Conservation (phyloP, 2,888 invertebrate species). For the Sycophila texana region DNA sequence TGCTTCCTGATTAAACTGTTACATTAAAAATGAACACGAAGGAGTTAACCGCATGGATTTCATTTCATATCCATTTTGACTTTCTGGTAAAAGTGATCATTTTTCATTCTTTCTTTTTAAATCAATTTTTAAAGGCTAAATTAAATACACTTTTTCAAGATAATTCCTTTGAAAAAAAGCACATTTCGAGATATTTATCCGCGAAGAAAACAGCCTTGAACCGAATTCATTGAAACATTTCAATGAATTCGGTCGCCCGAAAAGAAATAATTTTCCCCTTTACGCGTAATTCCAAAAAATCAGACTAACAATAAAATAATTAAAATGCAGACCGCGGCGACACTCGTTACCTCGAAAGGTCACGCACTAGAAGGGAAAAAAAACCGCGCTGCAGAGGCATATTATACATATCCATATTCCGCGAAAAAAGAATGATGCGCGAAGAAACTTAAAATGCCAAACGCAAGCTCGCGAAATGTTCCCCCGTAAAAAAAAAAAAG, state of each 20-base stretch:
- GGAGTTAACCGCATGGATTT: no score
- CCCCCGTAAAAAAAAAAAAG: conserved; percentile 11
- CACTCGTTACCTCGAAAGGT: background rate
- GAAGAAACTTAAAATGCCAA: conserved; percentile 46
- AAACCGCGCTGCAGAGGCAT: background rate
- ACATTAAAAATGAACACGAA: no score
- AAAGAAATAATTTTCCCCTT: background rate
- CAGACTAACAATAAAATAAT: background rate
- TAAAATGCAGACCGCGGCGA: background rate
- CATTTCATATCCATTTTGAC: no score
- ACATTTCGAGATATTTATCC: no score
- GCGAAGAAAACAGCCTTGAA: no score
- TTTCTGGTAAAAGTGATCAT: background rate
- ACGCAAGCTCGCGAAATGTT: conserved; percentile 24
- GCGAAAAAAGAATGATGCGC: background rate
- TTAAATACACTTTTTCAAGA: no score
- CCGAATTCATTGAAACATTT: no score
- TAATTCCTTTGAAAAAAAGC: no score
- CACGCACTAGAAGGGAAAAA: background rate
- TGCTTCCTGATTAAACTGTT: background rate
- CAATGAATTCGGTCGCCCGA: no score
- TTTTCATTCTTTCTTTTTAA: no score
- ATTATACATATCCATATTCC: background rate
- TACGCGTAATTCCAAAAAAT: background rate
- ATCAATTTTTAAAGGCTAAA: no score